Percentiles rank a stretch among this genome's conserved stretches.
Evolutionary conservation across 2,888 invertebrate genomes (phyloP).

Genomic region (Xestia sexstrigata): DNA sequence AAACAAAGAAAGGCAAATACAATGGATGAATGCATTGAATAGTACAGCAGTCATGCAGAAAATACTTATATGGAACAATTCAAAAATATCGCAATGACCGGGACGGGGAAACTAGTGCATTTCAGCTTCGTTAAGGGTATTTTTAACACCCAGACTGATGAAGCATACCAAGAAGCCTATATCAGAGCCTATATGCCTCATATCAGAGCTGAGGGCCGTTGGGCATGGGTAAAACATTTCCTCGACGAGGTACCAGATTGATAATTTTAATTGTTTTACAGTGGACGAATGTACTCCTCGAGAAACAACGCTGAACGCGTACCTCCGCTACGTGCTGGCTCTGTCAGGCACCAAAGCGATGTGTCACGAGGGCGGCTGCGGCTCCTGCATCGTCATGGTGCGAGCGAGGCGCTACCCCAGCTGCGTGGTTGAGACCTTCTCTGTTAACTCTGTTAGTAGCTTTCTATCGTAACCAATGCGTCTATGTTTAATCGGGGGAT

Average conservation of each 20-base stretch:
- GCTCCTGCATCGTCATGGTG: constrained; percentile 83
- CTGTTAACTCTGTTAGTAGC: constrained; percentile 83
- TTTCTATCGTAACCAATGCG: not conserved
- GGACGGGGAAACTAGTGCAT: not conserved
- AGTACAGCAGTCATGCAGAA: not conserved
- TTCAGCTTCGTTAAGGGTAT: not conserved
- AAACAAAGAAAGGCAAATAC: not conserved
- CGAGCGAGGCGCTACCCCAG: constrained; percentile 77
- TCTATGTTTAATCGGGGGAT: not conserved
- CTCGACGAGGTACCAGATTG: not conserved
- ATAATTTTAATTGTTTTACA: constrained; percentile 50
- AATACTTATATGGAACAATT: not conserved
- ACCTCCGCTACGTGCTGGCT: constrained; percentile 90
- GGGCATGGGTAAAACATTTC: not conserved
- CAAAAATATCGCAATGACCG: not conserved
- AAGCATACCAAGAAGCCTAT: not conserved
- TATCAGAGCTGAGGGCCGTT: not conserved
- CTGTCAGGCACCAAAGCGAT: constrained; percentile 92
- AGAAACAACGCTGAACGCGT: constrained; percentile 91
- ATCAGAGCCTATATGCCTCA: no score
- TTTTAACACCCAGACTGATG: not conserved
- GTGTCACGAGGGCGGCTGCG: constrained; percentile 86
- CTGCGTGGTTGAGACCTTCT: constrained; percentile 78
- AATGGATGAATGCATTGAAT: not conserved
- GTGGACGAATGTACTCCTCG: constrained; percentile 81